These are phyloP conservation scores for Pyxicephalus adspersus DNA, from an alignment of 2,113 vertebrate genomes.

Conservation along the genomic window DNA sequence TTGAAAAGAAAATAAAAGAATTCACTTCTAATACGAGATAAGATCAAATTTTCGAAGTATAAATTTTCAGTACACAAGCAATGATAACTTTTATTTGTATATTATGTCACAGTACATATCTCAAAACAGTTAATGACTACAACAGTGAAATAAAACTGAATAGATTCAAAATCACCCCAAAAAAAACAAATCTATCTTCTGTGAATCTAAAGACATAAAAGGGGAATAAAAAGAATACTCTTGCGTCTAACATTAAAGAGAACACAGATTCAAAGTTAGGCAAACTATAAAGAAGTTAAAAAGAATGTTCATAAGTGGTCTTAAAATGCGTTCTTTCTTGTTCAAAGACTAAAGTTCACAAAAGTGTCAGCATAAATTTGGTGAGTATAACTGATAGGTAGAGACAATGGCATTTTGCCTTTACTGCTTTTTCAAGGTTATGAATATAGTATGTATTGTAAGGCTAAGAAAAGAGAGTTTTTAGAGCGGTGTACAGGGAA, in stretches of 20 bases:
- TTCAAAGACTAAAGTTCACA: conserved; percentile 9
- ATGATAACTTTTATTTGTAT: too few species aligned
- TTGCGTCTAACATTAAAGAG: conserved; percentile 27
- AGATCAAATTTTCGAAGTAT: too few species aligned
- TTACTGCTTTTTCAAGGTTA: not conserved
- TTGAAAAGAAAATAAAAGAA: too few species aligned
- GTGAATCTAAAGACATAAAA: conserved; percentile 17
- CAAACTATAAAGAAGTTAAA: conserved; percentile 1
- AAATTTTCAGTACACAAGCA: too few species aligned
- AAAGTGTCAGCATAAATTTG: not conserved
- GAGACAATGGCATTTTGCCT: not conserved
- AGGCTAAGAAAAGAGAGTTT: too few species aligned
- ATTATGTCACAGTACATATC: too few species aligned
- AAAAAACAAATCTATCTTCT: not conserved
- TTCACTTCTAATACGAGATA: too few species aligned
- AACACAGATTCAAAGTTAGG: conserved; percentile 31
- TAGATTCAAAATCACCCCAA: conserved; percentile 11
- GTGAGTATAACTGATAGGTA: not conserved
- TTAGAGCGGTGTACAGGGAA: too few species aligned
- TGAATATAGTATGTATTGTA: too few species aligned
- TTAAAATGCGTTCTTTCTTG: conserved; percentile 29
- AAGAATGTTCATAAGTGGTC: not conserved
- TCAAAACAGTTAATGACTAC: not conserved
- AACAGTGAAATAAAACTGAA: conserved; percentile 4
- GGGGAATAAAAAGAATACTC: conserved; percentile 23